Base-by-base conservation (phyloP, 2,888 invertebrate genomes). In the Metallyticus violacea region DNA sequence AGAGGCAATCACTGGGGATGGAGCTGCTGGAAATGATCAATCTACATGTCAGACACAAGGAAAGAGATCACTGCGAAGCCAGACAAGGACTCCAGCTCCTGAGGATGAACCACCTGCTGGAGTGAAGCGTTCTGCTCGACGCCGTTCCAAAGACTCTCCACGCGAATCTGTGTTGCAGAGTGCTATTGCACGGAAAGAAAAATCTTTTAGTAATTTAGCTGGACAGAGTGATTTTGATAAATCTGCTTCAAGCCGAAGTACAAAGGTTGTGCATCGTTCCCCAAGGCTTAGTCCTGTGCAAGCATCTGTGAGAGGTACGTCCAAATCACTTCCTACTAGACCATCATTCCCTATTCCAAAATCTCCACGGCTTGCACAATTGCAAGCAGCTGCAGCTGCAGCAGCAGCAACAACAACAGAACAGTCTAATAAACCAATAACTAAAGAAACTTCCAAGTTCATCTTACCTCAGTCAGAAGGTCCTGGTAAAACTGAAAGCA, bases 181-280 rank as follows among this genome's bases (percentile, higher is more conserved):
- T 91, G 95, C 96, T 9, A 96, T 96, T 89, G 95, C 95, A 0
- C 93, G 95, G 22, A 96, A 96, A 90, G 95, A 96, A 90, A 96
- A 95, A 89, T 94, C 94, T 0, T 95, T 95, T 89, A 94, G 94
- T 28, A 85, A 85, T 26, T 77, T 88, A 77, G 40, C 40, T 4
- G 84, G 86, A 27, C 85, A 86, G 6, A 77, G 82, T 29, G 86
- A 88, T n/a, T 62, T 62, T 62, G 88, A 88, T 2, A 88, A 87
- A 77, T 79, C 81, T 9, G 25, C n/a, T 40, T 82, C 85, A 26
- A 81, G 85, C n/a, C 40, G 88, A 62, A 86, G 28, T 85, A n/a
- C 86, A 22, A 86, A 86, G 26, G n/a, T 26, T 26, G 15, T 29
- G 26, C 85, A 82, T 29, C 87, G 86, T 25, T 88, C 88, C 5